Evolutionary conservation across 2,888 invertebrate species (phyloP), one percentile per base, ranked within the genome.

Genomic region (Nineta flava): DNA sequence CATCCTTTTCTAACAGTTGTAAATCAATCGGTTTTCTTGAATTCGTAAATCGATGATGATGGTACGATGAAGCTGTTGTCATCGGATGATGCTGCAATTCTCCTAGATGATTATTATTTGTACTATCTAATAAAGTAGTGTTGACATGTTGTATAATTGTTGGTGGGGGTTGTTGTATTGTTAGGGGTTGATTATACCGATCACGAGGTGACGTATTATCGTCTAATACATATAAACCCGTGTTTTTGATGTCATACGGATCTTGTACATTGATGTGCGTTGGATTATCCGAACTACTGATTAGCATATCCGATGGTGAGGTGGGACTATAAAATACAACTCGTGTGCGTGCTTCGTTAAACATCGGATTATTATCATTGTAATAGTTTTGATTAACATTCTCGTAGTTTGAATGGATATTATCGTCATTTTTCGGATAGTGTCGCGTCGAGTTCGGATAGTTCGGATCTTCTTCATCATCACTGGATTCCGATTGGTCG

Each of bases 381-480:
- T 19, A 17, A 16, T 15, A 34, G 34, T 44, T 63, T 50, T 10
- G 54, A 26, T 50, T 52, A 19, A 53, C 68, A 9, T 75, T 73
- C 57, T 77, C 76, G 59, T 75, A 77, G 58, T 76, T 76, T 0
- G 76, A 76, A 49, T 72, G 74, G 43, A 70, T 71, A 74, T 75
- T 74, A 0, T 73, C 71, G 1, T 75, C 76, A 0, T 71, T 71
- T 52, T 72, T 71, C 10, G 41, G 10, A 15, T 51, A 60, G 61
- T 9, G 57, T 55, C 72, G 61, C 13, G 71, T 70, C 1, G 71
- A 70, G 47, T 66, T 65, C 26, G 26, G 26, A 26, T 26, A 26
- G 2, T 26, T 26, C 7, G 4, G 26, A 26, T 26, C 26, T 55
- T 72, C 73, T 55, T 76, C 75, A 53, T 75, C 76, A 54, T 76